These are phyloP conservation scores for Athripsodes cinereus DNA, from an alignment of 2,888 invertebrate genomes.

Conservation along the genomic window DNA sequence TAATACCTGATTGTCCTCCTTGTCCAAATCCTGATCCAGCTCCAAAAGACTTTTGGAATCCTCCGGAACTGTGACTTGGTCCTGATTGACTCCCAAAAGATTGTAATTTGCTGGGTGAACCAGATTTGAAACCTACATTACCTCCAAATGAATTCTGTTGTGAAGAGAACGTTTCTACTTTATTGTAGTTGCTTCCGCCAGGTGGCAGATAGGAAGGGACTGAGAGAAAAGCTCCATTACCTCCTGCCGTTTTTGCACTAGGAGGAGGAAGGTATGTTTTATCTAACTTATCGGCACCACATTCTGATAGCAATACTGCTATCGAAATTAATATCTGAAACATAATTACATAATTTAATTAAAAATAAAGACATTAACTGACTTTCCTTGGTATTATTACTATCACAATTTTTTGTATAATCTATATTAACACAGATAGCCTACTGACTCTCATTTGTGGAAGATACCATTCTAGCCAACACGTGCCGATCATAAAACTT, in stretches of 20 bases:
- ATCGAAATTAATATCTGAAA: constrained; percentile 30
- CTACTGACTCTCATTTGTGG: too few relatives aligned
- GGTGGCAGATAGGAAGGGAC: constrained; percentile 29
- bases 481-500: too few relatives aligned
- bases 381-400: too few relatives aligned
- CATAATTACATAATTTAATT: neutral
- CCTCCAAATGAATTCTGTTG: constrained; percentile 10
- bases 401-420: too few relatives aligned
- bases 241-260: constrained; percentile 38
- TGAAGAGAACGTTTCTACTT: constrained; percentile 10
- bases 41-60: neutral
- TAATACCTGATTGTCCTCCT: neutral
- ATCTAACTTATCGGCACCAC: constrained; percentile 38
- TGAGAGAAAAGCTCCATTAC: constrained; percentile 32
- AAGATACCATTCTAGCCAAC: too few relatives aligned
- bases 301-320: constrained; percentile 28
- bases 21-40: neutral
- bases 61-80: neutral
- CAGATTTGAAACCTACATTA: constrained; percentile 1
- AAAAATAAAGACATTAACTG: neutral
- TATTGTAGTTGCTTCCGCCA: constrained; percentile 5
- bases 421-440: too few relatives aligned
- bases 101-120: constrained; percentile 1
- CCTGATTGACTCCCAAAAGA: constrained; percentile 7
- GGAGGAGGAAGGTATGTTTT: constrained; percentile 45